These are phyloP conservation scores for Matsumurasca onukii DNA, from an alignment of 1,140 invertebrate species.

Conservation along the genomic window DNA sequence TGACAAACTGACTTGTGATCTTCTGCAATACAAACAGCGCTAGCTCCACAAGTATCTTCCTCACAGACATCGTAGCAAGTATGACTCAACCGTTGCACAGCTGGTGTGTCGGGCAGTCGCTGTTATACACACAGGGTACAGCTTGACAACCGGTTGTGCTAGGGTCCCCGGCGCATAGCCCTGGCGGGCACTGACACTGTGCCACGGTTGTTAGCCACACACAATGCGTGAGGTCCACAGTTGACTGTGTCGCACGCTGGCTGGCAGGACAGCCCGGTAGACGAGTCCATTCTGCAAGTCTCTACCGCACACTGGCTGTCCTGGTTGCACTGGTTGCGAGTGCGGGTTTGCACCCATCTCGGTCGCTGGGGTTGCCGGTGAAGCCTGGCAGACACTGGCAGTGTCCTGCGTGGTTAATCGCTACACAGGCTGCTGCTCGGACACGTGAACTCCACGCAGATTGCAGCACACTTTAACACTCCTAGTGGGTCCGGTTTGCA, in stretches of 20 bases:
- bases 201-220: constrained; percentile 84
- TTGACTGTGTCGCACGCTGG: constrained; percentile 71
- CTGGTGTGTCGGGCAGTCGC: constrained; percentile 74
- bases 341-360: constrained; percentile 74
- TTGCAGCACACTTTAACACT: constrained; percentile 75
- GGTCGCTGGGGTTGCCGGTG: constrained; percentile 84
- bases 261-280: constrained; percentile 58
- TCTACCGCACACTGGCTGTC: constrained; percentile 78
- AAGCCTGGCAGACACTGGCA: constrained; percentile 80
- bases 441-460: constrained; percentile 79
- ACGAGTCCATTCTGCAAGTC: constrained; percentile 56
- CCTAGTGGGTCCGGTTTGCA: constrained; percentile 82
- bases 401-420: constrained; percentile 68
- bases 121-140: constrained; percentile 83
- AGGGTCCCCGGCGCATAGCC: constrained; percentile 78
- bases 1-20: constrained; percentile 78
- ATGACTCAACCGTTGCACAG: constrained; percentile 79
- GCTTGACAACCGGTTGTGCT: constrained; percentile 75
- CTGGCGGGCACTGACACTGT: constrained; percentile 84
- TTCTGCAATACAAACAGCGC: constrained; percentile 85
- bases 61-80: constrained; percentile 80
- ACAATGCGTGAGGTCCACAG: constrained; percentile 83
- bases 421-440: constrained; percentile 76
- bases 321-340: constrained; percentile 70
- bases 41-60: constrained; percentile 78